Conservation (phyloP, 2,888 invertebrate genomes). For the Pandemis heparana region DNA sequence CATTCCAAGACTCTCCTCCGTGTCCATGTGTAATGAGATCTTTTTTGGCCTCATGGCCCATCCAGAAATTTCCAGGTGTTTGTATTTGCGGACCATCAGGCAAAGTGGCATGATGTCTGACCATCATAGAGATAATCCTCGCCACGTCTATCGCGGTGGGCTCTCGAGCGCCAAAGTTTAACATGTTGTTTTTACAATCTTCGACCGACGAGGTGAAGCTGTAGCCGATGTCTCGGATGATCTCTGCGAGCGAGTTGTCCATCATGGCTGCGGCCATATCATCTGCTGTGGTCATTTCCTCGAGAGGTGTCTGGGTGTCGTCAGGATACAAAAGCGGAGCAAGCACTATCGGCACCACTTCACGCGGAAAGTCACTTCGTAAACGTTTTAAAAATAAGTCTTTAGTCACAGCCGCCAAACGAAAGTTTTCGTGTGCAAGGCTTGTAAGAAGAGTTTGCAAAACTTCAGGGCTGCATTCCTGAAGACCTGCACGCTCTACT, state of each 20-base stretch:
- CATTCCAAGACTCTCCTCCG: constrained; percentile 93
- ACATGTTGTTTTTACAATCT: constrained; percentile 94
- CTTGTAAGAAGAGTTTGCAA: constrained; percentile 92
- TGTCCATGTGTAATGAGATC: constrained; percentile 73
- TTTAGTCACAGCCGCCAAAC: constrained; percentile 90
- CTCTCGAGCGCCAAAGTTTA: constrained; percentile 93
- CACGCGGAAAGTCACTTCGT: constrained; percentile 94
- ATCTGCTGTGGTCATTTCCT: constrained; percentile 87
- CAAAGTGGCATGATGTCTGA: constrained; percentile 89
- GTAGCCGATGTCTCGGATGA: constrained; percentile 97
- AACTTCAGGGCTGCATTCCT: constrained; percentile 96
- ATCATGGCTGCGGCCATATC: constrained; percentile 87
- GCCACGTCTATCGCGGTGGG: constrained; percentile 94
- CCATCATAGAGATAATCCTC: constrained; percentile 94
- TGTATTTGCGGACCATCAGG: constrained; percentile 89
- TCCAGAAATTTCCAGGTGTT: constrained; percentile 89
- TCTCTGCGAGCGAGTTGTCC: constrained; percentile 93
- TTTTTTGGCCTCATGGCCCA: constrained; percentile 84
- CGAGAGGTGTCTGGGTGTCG: constrained; percentile 88
- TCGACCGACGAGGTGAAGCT: constrained; percentile 94
- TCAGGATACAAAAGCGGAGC: constrained; percentile 95
- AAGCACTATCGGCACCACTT: constrained; percentile 95
- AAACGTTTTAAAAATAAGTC: constrained; percentile 93
- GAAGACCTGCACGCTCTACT: constrained; percentile 92
- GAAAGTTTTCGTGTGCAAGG: constrained; percentile 86